Base-by-base conservation (phyloP, 1,140 invertebrate genomes). In the Anastatus disparis region DNA sequence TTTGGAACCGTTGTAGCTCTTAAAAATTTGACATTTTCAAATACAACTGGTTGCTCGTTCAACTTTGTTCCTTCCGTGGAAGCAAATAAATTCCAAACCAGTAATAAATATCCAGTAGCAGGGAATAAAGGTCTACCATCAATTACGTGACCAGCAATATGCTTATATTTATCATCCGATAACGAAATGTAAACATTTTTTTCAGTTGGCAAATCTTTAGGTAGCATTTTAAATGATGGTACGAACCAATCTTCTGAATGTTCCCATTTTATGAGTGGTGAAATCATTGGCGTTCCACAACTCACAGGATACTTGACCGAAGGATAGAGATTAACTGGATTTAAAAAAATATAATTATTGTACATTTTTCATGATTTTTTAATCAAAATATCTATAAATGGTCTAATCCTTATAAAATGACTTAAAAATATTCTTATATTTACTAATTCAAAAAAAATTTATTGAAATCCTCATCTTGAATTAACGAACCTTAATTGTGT, bases 71-170 rank as follows among this genome's bases (percentile, higher is more conserved):
- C 91, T 79, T 89, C 88, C 85, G 94, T 89, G 82, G 93, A 90
- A 10, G 91, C 92, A 31, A 97, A 83, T 3, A 94, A 92, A 81
- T 94, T 91, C 95, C 95, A 97, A 0, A 94, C 94, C 17, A 97
- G 85, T 2, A 90, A 85, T 72, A 93, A 77, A 78, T 93, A 97
- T n/a, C 94, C 95, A 17, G 95, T 96, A 0, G 94, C 95, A 4
- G 96, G 95, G 72, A 93, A 94, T 0, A 97, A 78, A 73, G 94
- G 92, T 77, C 94, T 90, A 6, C 91, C 91, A 86, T 97, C 95
- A 76, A 97, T 93, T 13, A 91, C 88, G 83, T 98, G 95, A 8
- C 94, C 95, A 52, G 87, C 85, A 81, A 94, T 89, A 79, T 90
- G 96, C 91, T 71, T 87, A 79, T 91, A 91, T 70, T 93, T 90